Conservation (phyloP, 92 coral and sea anemone species). For the Siderastrea radians region DNA sequence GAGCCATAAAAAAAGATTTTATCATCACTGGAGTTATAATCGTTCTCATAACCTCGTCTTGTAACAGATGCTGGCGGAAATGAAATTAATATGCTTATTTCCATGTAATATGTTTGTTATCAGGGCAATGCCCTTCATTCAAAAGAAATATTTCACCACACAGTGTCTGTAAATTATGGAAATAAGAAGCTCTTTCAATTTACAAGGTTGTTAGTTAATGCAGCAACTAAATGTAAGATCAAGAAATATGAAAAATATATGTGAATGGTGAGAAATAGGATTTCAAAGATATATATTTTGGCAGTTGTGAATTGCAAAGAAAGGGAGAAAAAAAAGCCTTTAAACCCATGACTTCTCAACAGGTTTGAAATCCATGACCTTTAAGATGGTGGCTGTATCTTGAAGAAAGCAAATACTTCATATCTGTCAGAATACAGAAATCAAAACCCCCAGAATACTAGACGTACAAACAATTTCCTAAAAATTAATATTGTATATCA, state of each 20-base stretch:
- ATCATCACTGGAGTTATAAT: neutral
- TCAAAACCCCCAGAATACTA: neutral
- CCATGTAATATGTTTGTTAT: neutral
- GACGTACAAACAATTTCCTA: constrained; percentile 10
- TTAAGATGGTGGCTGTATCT: neutral
- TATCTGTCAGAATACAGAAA: constrained; percentile 13
- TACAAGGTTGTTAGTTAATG: neutral
- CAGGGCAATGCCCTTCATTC: neutral
- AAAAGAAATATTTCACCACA: constrained; percentile 16
- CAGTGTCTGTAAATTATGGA: constrained; percentile 49
- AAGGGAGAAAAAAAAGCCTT: no score
- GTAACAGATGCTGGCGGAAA: neutral
- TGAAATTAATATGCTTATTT: constrained; percentile 2
- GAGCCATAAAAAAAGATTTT: neutral
- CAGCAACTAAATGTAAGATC: neutral
- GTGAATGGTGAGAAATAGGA: no score
- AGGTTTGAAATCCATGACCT: neutral
- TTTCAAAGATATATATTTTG: no score
- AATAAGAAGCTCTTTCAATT: constrained; percentile 6
- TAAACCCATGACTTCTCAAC: neutral
- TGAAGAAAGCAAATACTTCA: neutral
- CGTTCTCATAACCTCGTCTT: neutral
- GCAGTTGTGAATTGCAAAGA: no score
- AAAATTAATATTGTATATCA: constrained; percentile 31
- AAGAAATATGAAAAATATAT: neutral